A percentile compares a stretch with the other conserved stretches of the same genome.
Conservation (phyloP, 2,888 invertebrate genomes). For the Merodon equestris region DNA sequence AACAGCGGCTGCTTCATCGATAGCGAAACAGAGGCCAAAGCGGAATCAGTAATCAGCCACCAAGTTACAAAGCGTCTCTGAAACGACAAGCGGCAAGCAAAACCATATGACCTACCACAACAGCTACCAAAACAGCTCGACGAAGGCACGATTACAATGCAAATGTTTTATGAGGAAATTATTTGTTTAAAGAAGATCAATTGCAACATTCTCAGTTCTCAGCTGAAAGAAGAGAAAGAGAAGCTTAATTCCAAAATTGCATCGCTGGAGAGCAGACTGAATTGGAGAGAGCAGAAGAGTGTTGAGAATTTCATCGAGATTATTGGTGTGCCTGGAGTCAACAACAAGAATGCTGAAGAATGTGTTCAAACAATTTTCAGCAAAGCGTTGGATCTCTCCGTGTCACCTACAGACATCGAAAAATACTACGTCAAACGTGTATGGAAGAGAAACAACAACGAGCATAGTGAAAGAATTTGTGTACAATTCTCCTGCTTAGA, state of each 20-base stretch:
- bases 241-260: too few species aligned
- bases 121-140: not conserved
- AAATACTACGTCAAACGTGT: too few species aligned
- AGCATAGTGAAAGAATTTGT: too few species aligned
- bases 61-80: too few species aligned
- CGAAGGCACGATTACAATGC: constrained; percentile 8
- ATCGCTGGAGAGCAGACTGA: too few species aligned
- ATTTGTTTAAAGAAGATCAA: too few species aligned
- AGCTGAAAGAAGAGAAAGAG: not conserved
- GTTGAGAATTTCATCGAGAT: not conserved
- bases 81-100: too few species aligned
- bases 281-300: not conserved
- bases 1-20: not conserved
- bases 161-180: constrained; percentile 6
- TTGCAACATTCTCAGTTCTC: not conserved
- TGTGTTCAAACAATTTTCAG: constrained; percentile 10
- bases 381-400: not conserved
- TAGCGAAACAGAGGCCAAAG: not conserved
- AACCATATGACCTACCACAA: not conserved
- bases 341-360: constrained; percentile 4
- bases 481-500: too few species aligned
- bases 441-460: too few species aligned
- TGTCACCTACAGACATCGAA: too few species aligned
- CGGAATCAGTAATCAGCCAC: too few species aligned
- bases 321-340: not conserved